Evolutionary conservation across 2,888 invertebrate species (phyloP).

Genomic region (Dryomyza anilis): DNA sequence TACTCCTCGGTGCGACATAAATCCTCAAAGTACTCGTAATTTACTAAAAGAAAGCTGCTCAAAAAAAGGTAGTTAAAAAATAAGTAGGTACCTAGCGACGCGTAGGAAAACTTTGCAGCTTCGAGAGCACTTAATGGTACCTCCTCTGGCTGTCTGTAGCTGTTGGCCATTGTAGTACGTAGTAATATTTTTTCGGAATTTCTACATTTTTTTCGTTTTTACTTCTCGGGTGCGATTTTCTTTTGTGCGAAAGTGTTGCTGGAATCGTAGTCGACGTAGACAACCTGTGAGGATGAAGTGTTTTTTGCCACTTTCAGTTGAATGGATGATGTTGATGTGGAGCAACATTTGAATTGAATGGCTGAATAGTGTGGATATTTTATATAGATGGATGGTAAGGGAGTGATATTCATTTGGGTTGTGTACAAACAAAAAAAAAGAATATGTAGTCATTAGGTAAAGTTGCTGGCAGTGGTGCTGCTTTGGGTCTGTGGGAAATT

Average conservation of each 20-base stretch:
- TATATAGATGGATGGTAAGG: no score
- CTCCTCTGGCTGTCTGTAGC: neutral
- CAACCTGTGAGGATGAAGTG: neutral
- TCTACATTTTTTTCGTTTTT: neutral
- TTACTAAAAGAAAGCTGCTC: slow-evolving; percentile 3
- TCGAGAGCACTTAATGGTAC: slow-evolving; percentile 12
- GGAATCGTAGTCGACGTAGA: neutral
- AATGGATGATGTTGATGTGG: slow-evolving; percentile 3
- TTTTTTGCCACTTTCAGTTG: neutral
- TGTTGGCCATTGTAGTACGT: neutral
- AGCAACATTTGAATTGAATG: slow-evolving; percentile 1
- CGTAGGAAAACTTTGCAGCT: slow-evolving; percentile 8
- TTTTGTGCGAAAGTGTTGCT: slow-evolving; percentile 23
- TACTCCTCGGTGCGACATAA: neutral
- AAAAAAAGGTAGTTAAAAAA: slow-evolving; percentile 5
- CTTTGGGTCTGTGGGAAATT: neutral
- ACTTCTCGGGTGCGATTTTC: slow-evolving; percentile 15
- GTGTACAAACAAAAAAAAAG: no score
- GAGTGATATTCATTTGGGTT: no score
- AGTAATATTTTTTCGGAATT: neutral
- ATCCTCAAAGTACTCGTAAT: slow-evolving; percentile 17
- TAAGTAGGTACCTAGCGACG: neutral
- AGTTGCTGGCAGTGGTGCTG: neutral
- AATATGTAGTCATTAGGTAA: slow-evolving; percentile 12
- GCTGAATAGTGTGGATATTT: no score